Conservation (phyloP, 2,888 invertebrate genomes). For the Acholoe squamosa region DNA sequence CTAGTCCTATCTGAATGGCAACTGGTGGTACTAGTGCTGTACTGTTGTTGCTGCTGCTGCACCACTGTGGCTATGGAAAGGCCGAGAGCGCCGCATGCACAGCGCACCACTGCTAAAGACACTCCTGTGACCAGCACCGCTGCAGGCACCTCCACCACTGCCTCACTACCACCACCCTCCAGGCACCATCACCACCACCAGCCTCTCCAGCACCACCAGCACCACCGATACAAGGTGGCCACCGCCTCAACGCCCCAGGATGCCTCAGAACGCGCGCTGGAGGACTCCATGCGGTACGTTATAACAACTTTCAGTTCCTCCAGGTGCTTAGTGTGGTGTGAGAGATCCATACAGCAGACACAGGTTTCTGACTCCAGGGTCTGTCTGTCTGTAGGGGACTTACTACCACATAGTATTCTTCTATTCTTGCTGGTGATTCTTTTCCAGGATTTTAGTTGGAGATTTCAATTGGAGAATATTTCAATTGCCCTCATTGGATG, state of each 20-base stretch:
- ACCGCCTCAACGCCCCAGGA: conserved; percentile 1
- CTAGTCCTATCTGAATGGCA: conserved; percentile 21
- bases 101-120: conserved; percentile 21
- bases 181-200: neutral
- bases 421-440: no score
- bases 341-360: no score
- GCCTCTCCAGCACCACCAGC: neutral
- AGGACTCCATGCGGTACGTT: conserved; percentile 47
- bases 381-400: no score
- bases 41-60: no score
- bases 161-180: neutral
- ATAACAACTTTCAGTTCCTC: neutral
- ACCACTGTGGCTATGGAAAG: conserved; percentile 51
- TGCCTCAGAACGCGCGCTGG: conserved; percentile 44
- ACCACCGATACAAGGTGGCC: neutral
- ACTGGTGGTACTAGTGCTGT: neutral
- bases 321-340: neutral
- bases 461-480: no score
- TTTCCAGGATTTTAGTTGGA: no score
- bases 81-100: neutral
- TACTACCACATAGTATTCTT: no score
- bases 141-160: neutral
- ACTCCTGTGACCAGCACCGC: conserved; percentile 23
- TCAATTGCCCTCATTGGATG: no score
- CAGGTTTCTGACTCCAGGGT: no score